phyloP scores from a whole-genome alignment of 2,797 vertebrate genomes.

The Aotus griseimembra region DNA sequence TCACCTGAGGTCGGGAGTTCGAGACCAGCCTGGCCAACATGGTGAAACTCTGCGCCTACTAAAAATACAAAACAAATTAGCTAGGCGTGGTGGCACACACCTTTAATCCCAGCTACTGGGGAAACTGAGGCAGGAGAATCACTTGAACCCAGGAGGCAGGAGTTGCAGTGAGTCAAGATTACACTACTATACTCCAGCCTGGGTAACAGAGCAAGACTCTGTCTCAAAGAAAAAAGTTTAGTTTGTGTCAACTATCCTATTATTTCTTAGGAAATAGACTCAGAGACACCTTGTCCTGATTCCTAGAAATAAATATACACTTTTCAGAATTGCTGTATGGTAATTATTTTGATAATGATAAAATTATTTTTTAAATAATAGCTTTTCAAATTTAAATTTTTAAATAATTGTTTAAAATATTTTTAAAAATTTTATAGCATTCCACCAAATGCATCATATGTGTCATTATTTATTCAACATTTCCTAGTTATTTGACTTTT shows the following conservation, averaged over 20 bases:
- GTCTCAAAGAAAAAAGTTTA: neutral
- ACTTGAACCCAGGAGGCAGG: no score
- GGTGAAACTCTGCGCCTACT: no score
- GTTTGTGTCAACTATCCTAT: neutral
- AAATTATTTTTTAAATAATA: neutral
- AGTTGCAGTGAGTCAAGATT: no score
- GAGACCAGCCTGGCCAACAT: no score
- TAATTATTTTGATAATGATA: neutral
- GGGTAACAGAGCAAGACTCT: no score
- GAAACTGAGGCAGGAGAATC: no score
- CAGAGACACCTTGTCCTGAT: neutral
- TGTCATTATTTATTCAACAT: neutral
- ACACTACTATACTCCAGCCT: no score
- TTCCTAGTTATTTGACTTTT: conserved; percentile 7
- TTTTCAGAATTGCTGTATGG: neutral
- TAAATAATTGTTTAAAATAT: neutral
- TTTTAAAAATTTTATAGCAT: neutral
- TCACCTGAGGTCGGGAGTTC: no score
- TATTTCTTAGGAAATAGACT: neutral
- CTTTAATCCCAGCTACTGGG: no score
- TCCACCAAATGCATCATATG: neutral
- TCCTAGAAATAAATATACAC: neutral
- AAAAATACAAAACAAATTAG: no score
- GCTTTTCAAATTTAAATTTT: neutral
- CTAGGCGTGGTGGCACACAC: no score